Percentiles rank a stretch among this genome's conserved stretches.
Conservation (phyloP, 2,797 vertebrate species). For the Helicolenus hilgendorfi region DNA sequence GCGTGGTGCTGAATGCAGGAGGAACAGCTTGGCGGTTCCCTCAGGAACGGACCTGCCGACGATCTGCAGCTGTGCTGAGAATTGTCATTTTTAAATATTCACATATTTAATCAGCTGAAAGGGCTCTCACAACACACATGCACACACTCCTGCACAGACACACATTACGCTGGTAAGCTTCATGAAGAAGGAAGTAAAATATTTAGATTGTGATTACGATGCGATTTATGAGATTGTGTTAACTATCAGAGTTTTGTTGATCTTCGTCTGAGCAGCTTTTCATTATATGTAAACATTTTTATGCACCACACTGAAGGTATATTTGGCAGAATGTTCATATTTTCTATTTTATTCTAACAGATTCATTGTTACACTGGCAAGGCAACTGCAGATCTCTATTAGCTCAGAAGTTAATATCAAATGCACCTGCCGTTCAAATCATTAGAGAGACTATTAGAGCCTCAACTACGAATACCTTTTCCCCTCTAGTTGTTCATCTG, state of each 20-base stretch:
- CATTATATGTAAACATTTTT: neutral
- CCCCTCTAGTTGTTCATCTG: constrained; percentile 11
- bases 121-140: constrained; percentile 72
- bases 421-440: constrained; percentile 32
- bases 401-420: constrained; percentile 29
- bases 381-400: constrained; percentile 16
- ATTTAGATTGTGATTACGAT: constrained; percentile 52
- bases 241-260: constrained; percentile 38
- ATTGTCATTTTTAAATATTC: constrained; percentile 92
- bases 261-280: constrained; percentile 32
- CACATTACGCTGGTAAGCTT: neutral
- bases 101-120: constrained; percentile 91
- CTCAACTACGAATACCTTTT: constrained; percentile 22
- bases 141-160: constrained; percentile 14
- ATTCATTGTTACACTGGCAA: neutral
- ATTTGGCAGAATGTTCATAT: neutral
- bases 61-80: constrained; percentile 89
- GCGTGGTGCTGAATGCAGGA: constrained; percentile 82
- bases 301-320: neutral
- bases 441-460: constrained; percentile 29
- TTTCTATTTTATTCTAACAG: constrained; percentile 23
- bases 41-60: constrained; percentile 85
- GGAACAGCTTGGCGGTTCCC: constrained; percentile 90
- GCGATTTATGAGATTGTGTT: constrained; percentile 38
- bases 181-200: constrained; percentile 31